Percentiles rank a stretch among this genome's conserved stretches.
Conservation (phyloP, 2,797 vertebrate genomes). For the Coluber constrictor region DNA sequence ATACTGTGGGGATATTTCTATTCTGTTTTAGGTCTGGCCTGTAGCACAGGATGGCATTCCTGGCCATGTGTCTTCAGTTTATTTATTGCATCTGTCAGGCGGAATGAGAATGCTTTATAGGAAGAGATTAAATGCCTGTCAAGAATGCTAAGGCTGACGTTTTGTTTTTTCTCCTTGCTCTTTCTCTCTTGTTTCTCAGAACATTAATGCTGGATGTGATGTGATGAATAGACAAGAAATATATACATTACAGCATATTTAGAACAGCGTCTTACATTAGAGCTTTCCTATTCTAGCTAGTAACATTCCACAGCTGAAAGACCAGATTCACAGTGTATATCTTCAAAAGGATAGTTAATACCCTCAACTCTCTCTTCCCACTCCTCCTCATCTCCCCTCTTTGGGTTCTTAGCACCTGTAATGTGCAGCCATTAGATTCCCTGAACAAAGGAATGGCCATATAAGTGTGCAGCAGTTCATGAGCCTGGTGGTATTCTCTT, state of each 20-base stretch:
- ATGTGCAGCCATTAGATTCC: background rate
- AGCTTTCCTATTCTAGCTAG: constrained; percentile 1
- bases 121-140: background rate
- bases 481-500: background rate
- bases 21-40: background rate
- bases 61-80: background rate
- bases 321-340: background rate
- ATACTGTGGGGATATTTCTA: background rate
- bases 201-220: background rate
- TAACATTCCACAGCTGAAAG: constrained; percentile 11
- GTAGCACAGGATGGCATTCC: background rate
- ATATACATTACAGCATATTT: background rate
- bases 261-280: background rate
- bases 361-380: background rate
- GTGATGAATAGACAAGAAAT: background rate
- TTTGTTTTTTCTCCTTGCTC: constrained; percentile 5
- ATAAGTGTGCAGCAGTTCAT: background rate
- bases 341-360: background rate
- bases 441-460: background rate
- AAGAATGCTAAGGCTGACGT: background rate
- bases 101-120: background rate
- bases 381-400: background rate
- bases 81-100: constrained; percentile 1
- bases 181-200: constrained; percentile 6
- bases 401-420: background rate